phyloP scores from a whole-genome alignment of 2,888 invertebrate species.

The Apodemia duryi region DNA sequence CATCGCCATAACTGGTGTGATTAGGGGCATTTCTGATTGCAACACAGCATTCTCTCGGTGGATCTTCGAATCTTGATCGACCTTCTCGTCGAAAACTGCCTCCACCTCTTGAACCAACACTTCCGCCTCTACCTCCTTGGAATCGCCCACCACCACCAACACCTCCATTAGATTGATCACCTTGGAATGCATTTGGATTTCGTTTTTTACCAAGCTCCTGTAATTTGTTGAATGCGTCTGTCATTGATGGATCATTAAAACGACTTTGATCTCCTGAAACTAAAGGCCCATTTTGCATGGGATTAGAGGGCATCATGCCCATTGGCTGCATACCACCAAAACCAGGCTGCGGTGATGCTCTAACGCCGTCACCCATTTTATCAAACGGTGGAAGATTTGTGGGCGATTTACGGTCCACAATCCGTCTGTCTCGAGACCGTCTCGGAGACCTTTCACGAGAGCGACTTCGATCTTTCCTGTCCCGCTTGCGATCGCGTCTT shows the following conservation, averaged over 20 bases:
- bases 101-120: slow-evolving; percentile 38
- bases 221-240: slow-evolving; percentile 57
- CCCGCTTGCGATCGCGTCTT: slow-evolving; percentile 65
- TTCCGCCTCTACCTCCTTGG: slow-evolving; percentile 37
- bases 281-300: slow-evolving; percentile 38
- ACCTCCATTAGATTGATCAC: slow-evolving; percentile 48
- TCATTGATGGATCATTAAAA: slow-evolving; percentile 52
- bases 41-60: slow-evolving; percentile 77
- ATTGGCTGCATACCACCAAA: slow-evolving; percentile 31
- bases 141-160: slow-evolving; percentile 30
- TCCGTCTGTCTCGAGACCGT: slow-evolving; percentile 71
- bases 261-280: slow-evolving; percentile 32
- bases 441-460: slow-evolving; percentile 75
- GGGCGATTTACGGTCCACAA: slow-evolving; percentile 61
- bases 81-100: slow-evolving; percentile 47
- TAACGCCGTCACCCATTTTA: slow-evolving; percentile 16
- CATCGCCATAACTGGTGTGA: slow-evolving; percentile 87
- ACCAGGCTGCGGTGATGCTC: slow-evolving; percentile 1
- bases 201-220: slow-evolving; percentile 77
- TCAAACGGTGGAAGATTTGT: slow-evolving; percentile 41
- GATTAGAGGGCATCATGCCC: slow-evolving; percentile 34
- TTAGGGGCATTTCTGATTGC: slow-evolving; percentile 86
- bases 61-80: slow-evolving; percentile 54
- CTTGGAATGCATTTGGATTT: slow-evolving; percentile 79
- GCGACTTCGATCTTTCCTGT: slow-evolving; percentile 75